phyloP scores from a whole-genome alignment of 2,113 vertebrate species.

The Eidolon helvum region DNA sequence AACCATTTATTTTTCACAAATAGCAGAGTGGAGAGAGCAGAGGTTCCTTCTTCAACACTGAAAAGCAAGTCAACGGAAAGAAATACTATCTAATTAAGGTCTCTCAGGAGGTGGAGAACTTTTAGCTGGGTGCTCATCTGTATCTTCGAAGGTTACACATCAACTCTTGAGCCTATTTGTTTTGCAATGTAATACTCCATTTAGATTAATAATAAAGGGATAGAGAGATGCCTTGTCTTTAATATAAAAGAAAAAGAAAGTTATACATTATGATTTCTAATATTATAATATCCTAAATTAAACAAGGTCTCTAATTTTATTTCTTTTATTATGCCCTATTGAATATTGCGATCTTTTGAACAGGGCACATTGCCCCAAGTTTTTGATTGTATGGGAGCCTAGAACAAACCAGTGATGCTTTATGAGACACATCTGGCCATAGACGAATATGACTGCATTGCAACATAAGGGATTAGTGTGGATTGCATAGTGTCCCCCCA shows the following conservation, averaged over 20 bases:
- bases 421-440: neutral
- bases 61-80: neutral
- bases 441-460: neutral
- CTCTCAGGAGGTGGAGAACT: neutral
- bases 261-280: neutral
- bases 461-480: neutral
- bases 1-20: constrained; percentile 50
- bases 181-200: neutral
- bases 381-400: neutral
- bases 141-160: constrained; percentile 7
- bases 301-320: neutral
- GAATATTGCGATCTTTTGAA: neutral
- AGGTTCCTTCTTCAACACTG: neutral
- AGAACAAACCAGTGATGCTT: neutral
- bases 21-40: constrained; percentile 30
- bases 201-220: neutral
- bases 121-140: neutral
- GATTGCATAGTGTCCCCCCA: fast-evolving
- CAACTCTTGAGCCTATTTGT: neutral
- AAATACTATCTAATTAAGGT: constrained; percentile 10
- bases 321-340: neutral
- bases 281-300: constrained; percentile 1
- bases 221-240: neutral
- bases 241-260: neutral
- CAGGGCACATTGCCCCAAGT: neutral